Evolutionary conservation across 2,888 invertebrate species (phyloP).

Genomic region (Platycnemis pennipes): DNA sequence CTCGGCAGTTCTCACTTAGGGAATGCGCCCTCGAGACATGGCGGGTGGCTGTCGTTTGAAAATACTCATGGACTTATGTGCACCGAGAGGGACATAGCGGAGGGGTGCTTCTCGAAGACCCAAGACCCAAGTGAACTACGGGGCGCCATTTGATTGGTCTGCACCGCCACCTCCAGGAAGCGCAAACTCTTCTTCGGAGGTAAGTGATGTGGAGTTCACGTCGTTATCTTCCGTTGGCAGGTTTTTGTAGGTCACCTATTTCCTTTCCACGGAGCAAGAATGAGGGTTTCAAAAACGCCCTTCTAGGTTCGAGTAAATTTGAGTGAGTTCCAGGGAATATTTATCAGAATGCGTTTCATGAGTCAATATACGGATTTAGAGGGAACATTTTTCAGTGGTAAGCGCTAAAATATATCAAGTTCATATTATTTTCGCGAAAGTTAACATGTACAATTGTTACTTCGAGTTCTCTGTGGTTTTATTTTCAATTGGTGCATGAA

Average conservation of each 20-base stretch:
- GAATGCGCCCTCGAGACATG: neutral
- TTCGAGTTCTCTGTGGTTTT: too few relatives aligned
- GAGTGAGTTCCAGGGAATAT: too few relatives aligned
- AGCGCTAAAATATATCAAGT: too few relatives aligned
- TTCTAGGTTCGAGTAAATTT: too few relatives aligned
- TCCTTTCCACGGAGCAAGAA: neutral
- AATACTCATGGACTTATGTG: neutral
- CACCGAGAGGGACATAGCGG: neutral
- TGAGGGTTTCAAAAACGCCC: too few relatives aligned
- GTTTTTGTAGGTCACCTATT: neutral
- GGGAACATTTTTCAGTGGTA: too few relatives aligned
- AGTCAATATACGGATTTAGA: too few relatives aligned
- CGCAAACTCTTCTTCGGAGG: neutral
- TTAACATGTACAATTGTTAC: too few relatives aligned
- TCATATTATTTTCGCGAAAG: too few relatives aligned
- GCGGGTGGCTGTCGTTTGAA: neutral
- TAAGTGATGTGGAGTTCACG: neutral
- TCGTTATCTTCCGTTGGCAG: neutral
- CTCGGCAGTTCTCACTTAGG: neutral
- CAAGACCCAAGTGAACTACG: neutral
- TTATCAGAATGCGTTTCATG: too few relatives aligned
- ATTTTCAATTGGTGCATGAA: too few relatives aligned
- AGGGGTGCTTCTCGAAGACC: neutral
- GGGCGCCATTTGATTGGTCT: neutral
- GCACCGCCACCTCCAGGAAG: neutral